Evolutionary conservation across 2,888 invertebrate genomes (phyloP).

Genomic region (Gymnosoma rotundatum): DNA sequence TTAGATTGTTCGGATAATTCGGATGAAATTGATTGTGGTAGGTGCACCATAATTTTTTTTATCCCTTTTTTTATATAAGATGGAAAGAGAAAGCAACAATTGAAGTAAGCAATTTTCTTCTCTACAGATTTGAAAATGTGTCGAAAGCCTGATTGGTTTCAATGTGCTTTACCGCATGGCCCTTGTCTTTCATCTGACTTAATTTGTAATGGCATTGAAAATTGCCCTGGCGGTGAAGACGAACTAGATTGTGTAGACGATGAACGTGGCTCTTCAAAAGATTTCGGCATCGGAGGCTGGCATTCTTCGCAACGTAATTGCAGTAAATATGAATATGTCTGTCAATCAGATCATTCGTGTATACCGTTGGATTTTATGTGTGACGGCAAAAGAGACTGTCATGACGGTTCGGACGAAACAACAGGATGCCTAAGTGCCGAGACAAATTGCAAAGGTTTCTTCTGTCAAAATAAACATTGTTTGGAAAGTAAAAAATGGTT

Average conservation of each 20-base stretch:
- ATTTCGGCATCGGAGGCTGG: slow-evolving; percentile 71
- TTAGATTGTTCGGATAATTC: slow-evolving; percentile 79
- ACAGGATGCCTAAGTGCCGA: slow-evolving; percentile 80
- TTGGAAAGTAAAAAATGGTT: slow-evolving; percentile 83
- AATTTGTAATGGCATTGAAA: slow-evolving; percentile 88
- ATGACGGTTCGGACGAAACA: slow-evolving; percentile 88
- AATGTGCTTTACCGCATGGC: slow-evolving; percentile 81
- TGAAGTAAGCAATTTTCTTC: not conserved
- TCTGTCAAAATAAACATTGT: slow-evolving; percentile 84
- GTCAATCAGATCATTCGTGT: slow-evolving; percentile 83
- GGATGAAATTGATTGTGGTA: slow-evolving; percentile 81
- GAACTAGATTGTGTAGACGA: slow-evolving; percentile 82
- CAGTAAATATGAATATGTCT: slow-evolving; percentile 78
- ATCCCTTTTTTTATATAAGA: no score
- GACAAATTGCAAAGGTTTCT: slow-evolving; percentile 85
- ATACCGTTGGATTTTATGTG: slow-evolving; percentile 87
- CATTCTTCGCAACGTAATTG: slow-evolving; percentile 74
- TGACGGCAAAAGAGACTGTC: slow-evolving; percentile 88
- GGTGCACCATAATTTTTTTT: slow-evolving; percentile 40
- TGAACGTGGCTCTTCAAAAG: slow-evolving; percentile 52
- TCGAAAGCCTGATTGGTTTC: slow-evolving; percentile 80
- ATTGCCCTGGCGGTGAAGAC: slow-evolving; percentile 87
- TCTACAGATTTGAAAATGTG: slow-evolving; percentile 77
- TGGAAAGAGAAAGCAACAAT: not conserved
- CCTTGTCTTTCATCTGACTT: slow-evolving; percentile 87